Conservation (phyloP, 2,113 vertebrate genomes). For the Callocephalon fimbriatum region DNA sequence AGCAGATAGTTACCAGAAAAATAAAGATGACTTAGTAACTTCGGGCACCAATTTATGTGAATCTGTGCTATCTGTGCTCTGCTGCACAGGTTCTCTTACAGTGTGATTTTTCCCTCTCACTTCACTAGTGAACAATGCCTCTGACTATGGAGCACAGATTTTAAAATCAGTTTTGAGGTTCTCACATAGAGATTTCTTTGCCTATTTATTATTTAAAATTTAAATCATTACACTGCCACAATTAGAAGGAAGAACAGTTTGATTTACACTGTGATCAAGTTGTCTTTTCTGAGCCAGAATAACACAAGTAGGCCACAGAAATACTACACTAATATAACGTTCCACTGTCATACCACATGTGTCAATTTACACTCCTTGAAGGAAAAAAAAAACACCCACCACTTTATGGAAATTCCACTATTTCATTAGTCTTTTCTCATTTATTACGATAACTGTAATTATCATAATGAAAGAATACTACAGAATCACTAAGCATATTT, state of each 20-base stretch:
- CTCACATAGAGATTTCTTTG: background rate
- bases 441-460: background rate
- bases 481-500: background rate
- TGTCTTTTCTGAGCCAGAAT: background rate
- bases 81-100: background rate
- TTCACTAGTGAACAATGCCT: background rate
- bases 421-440: background rate
- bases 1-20: background rate
- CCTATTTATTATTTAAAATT: background rate
- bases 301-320: background rate
- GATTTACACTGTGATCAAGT: background rate
- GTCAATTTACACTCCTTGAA: background rate
- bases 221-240: background rate
- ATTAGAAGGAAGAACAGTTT: background rate
- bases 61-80: background rate
- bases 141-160: background rate
- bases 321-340: background rate
- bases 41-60: background rate
- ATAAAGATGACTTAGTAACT: background rate
- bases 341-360: background rate
- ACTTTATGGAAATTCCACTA: background rate
- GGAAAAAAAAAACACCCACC: fast-evolving
- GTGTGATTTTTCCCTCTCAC: background rate
- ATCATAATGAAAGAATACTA: background rate
- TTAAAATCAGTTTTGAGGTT: background rate